Evolutionary conservation across 2,888 invertebrate species (phyloP).

Genomic region (Drosophila testacea): DNA sequence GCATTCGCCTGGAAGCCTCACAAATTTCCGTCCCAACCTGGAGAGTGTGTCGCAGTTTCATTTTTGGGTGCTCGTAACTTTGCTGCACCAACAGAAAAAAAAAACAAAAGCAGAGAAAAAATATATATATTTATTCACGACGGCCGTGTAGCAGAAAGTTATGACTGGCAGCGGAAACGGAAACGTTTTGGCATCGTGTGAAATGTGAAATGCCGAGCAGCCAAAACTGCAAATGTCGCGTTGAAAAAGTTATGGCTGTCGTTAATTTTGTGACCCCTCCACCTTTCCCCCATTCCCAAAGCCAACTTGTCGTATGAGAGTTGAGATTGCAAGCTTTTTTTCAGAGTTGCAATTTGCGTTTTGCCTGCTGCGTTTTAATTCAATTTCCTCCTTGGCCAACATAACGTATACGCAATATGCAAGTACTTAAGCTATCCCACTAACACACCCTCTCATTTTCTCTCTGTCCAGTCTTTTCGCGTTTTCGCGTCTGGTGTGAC

Average conservation of each 20-base stretch:
- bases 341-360: slow-evolving; percentile 25
- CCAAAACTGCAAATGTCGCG: slow-evolving; percentile 69
- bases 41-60: slow-evolving; percentile 22
- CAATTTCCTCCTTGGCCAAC: slow-evolving; percentile 45
- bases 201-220: slow-evolving; percentile 73
- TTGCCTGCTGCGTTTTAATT: slow-evolving; percentile 46
- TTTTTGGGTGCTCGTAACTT: slow-evolving; percentile 55
- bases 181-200: slow-evolving; percentile 79
- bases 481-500: slow-evolving; percentile 45
- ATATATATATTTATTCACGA: slow-evolving; percentile 7
- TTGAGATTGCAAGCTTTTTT: slow-evolving; percentile 22
- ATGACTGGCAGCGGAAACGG: slow-evolving; percentile 72
- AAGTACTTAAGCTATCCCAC: slow-evolving; percentile 30
- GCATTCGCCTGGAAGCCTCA: slow-evolving; percentile 26
- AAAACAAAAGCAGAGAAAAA: slow-evolving; percentile 2
- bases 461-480: slow-evolving; percentile 1
- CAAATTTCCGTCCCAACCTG: slow-evolving; percentile 30
- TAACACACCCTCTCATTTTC: background rate
- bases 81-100: slow-evolving; percentile 16
- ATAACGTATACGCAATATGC: slow-evolving; percentile 36
- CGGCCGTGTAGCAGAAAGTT: slow-evolving; percentile 55
- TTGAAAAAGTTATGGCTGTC: slow-evolving; percentile 70
- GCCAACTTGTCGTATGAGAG: background rate
- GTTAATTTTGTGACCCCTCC: slow-evolving; percentile 50
- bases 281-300: background rate